Percentiles rank a stretch among this genome's conserved stretches.
Evolutionary conservation across 1,140 invertebrate species (phyloP).

Genomic region (Uloborus diversus): DNA sequence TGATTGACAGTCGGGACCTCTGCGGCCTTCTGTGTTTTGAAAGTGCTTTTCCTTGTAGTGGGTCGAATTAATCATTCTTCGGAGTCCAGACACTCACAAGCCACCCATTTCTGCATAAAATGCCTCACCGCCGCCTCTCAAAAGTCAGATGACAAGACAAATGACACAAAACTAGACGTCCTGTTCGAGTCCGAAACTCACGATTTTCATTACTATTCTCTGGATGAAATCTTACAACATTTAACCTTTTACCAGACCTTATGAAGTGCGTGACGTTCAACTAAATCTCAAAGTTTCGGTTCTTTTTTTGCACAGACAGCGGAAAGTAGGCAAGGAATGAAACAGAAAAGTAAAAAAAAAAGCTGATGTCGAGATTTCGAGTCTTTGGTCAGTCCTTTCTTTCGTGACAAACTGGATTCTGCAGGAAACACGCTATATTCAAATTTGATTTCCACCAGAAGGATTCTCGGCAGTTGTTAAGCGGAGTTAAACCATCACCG

Average conservation of each 20-base stretch:
- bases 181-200: too few relatives aligned
- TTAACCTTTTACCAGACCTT: slow-evolving; percentile 16
- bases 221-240: slow-evolving; percentile 37
- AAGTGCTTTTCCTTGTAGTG: slow-evolving; percentile 53
- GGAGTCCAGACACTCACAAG: background rate
- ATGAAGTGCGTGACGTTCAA: slow-evolving; percentile 31
- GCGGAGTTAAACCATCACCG: slow-evolving; percentile 35
- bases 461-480: slow-evolving; percentile 6
- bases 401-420: slow-evolving; percentile 31
- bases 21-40: slow-evolving; percentile 23
- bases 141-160: slow-evolving; percentile 36
- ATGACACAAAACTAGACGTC: background rate
- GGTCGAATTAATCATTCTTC: slow-evolving; percentile 44
- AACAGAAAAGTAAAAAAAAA: too few relatives aligned
- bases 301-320: slow-evolving; percentile 17
- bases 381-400: slow-evolving; percentile 27
- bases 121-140: slow-evolving; percentile 16
- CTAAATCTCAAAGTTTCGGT: background rate
- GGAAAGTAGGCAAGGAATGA: slow-evolving; percentile 15
- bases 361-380: slow-evolving; percentile 24
- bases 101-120: slow-evolving; percentile 45
- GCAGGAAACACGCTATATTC: slow-evolving; percentile 46
- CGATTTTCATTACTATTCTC: slow-evolving; percentile 50
- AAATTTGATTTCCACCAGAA: slow-evolving; percentile 6
- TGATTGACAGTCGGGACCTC: slow-evolving; percentile 37